Percentiles rank a stretch among this genome's conserved stretches.
Conservation (phyloP, 2,113 vertebrate genomes). For the Peromyscus maniculatus region DNA sequence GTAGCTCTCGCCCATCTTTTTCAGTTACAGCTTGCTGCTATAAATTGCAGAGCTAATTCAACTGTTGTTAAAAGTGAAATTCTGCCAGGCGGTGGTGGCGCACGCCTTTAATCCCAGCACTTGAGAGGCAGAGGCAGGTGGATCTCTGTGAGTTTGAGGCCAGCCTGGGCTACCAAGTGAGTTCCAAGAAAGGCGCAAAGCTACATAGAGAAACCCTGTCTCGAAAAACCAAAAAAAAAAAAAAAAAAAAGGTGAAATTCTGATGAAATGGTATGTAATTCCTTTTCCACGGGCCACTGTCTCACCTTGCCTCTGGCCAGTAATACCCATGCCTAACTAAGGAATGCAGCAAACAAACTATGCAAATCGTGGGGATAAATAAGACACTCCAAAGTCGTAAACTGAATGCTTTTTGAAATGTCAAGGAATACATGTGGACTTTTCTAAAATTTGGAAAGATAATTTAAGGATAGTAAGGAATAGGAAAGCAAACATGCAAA, state of each 20-base stretch:
- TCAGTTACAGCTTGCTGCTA: not conserved
- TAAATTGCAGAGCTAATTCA: not conserved
- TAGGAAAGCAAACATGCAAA: not conserved
- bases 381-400: not conserved
- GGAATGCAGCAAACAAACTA: not conserved
- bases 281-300: no score
- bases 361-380: not conserved
- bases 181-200: no score
- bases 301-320: not conserved
- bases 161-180: no score
- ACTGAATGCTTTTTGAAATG: not conserved
- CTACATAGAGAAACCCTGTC: no score
- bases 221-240: no score
- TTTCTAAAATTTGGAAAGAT: constrained; percentile 1
- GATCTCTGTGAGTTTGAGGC: no score
- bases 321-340: not conserved
- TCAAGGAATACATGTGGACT: not conserved
- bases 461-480: constrained; percentile 2
- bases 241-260: not conserved
- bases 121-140: no score
- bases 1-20: not conserved
- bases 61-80: not conserved
- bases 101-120: no score
- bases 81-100: not conserved
- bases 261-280: not conserved